phyloP scores from a whole-genome alignment of 2,888 invertebrate genomes.

The Dasypogon diadema region DNA sequence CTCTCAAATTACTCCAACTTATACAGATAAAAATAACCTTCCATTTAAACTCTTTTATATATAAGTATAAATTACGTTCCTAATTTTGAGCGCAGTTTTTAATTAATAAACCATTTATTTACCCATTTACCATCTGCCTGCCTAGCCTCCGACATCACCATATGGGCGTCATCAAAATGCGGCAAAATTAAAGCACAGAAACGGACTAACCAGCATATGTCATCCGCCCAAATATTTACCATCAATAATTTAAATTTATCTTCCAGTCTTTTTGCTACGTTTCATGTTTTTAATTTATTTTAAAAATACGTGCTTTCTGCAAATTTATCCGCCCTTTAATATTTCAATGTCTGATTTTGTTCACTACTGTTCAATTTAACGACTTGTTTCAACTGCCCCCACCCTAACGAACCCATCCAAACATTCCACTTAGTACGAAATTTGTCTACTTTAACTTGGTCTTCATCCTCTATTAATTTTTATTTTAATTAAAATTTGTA shows the following conservation, averaged over 20 bases:
- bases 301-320: constrained; percentile 32
- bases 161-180: constrained; percentile 22
- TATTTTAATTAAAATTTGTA: constrained; percentile 49
- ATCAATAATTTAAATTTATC: constrained; percentile 47
- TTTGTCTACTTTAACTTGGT: constrained; percentile 10
- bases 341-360: background rate
- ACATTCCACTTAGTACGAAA: background rate
- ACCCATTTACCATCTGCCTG: constrained; percentile 32
- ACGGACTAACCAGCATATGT: constrained; percentile 19
- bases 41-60: background rate
- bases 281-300: constrained; percentile 47
- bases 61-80: background rate
- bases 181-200: constrained; percentile 35
- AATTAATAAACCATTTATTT: constrained; percentile 44
- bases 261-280: constrained; percentile 15
- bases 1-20: too few relatives aligned
- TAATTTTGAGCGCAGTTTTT: background rate
- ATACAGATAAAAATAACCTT: background rate
- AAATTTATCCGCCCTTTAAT: background rate
- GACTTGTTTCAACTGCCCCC: background rate
- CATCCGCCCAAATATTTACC: constrained; percentile 45
- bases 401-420: background rate
- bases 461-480: constrained; percentile 50
- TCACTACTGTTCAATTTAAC: background rate
- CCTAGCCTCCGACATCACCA: background rate